phyloP scores from a whole-genome alignment of 2,888 invertebrate genomes.

The Belgica antarctica region DNA sequence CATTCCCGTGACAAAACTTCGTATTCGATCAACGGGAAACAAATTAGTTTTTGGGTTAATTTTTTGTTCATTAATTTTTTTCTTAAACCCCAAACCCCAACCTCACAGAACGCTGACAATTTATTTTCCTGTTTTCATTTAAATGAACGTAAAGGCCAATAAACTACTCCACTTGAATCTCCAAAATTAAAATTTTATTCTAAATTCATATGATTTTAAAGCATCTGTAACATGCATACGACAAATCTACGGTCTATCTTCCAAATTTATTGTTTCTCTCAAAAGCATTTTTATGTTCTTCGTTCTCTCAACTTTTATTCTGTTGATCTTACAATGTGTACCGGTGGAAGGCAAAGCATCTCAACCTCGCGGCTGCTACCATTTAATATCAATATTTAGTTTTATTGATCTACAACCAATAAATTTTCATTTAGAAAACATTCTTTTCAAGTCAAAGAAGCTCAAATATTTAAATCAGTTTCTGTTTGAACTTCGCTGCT shows the following conservation, averaged over 20 bases:
- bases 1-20: too few species aligned
- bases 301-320: constrained; percentile 16
- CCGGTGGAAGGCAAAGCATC: neutral
- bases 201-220: neutral
- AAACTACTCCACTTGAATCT: neutral
- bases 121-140: neutral
- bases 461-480: constrained; percentile 38
- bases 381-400: constrained; percentile 34
- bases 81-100: too few species aligned
- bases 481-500: neutral
- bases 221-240: neutral
- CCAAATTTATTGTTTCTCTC: constrained; percentile 32
- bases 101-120: too few species aligned
- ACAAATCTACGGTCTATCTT: constrained; percentile 4
- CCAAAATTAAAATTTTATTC: constrained; percentile 16
- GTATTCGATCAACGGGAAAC: too few species aligned
- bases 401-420: constrained; percentile 41
- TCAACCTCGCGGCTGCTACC: constrained; percentile 9
- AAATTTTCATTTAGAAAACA: constrained; percentile 33
- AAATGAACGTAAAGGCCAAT: neutral
- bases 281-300: constrained; percentile 36
- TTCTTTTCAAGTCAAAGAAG: constrained; percentile 19
- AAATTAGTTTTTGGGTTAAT: too few species aligned
- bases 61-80: too few species aligned
- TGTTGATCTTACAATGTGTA: constrained; percentile 27